Base-by-base conservation (phyloP, 2,888 invertebrate species). In the Rutpela maculata region DNA sequence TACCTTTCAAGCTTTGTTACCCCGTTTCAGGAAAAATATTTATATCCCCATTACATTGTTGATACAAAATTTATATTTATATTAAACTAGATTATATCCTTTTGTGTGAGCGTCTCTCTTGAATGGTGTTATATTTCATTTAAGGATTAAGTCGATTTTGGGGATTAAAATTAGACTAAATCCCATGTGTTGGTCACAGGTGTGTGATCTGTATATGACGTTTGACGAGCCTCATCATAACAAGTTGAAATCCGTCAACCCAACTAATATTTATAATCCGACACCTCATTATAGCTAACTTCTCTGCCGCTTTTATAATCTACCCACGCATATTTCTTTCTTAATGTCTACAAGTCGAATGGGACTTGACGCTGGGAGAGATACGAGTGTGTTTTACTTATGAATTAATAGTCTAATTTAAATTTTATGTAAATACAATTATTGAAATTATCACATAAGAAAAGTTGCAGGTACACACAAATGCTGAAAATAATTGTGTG, bases 271-370 rank as follows among this genome's bases (percentile, higher is more conserved):
- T 84, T 83, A 82, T 85, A 85, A 85, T 84, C 85, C 80, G 85
- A 85, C 85, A 85, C 84, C 81, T 85, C 83, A 84, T 85, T 84
- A 84, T 84, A 83, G 78, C 72, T 75, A 74, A 73, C 81, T 71
- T 74, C 63, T 74, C 43, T 66, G 77, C 74, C 74, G 77, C 74
- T 55, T 75, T 75, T 72, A 71, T 74, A 63, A 70, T 75, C 72
- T 59, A 75, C 78, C 78, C 78, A 78, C 75, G 67, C 75, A 43
- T 60, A 62, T 63, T 38, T 72, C 66, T 38, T 43, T 4, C n/a
- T 57, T 65, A 38, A 43, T 50, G 59, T 19, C 15, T 59, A 55
- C 65, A 18, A 62, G 35, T 62, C n/a, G 62, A 10, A 17, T 65
- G 17, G 10, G 43, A 18, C 10, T 19, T 50, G 50, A 50, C n/a